Base-by-base conservation (phyloP, 2,797 vertebrate species). In the Sebastes itinus region DNA sequence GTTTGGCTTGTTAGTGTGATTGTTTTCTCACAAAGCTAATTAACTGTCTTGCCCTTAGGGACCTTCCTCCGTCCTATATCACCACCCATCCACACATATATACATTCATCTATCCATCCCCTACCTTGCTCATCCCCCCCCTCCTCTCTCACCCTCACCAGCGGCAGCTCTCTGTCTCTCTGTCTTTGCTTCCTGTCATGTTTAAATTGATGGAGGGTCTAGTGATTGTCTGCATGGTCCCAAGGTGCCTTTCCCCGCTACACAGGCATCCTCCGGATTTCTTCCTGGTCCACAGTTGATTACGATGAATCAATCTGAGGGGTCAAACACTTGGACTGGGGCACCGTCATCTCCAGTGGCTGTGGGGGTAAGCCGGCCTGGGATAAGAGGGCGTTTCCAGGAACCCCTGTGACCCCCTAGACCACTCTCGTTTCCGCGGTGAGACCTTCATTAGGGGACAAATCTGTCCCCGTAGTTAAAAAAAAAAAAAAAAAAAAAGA, bases 21-120 rank as follows among this genome's bases (percentile, higher is more conserved):
- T 94, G 95, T 95, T 95, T 96, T 92, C 92, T 93, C 91, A 92
- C 93, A 93, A 94, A 95, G 93, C 94, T 94, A 95, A 96, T 96
- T 95, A 96, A 94, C 92, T 92, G 72, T 80, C 81, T 87, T 64
- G 79, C 89, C 92, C 92, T 90, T 58, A 72, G 90, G 91, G 91
- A 92, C 91, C 90, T 87, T 79, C 90, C 86, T 78, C 63, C 54
- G 58, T 89, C 87, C 87, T 85, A 85, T 83, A 89, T 91, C 85
- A 77, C 82, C 79, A 76, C 85, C 77, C 70, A 80, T 84, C 77
- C 85, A 86, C 88, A 82, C 87, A 72, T 54, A 22, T 22, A 54
- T 54, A 28, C 83, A 87, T 78, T 88, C 85, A 88, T 85, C 88
- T 83, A 78, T 76, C 77, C 74, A 71, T 83, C 75, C 86, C 73